phyloP scores from a whole-genome alignment of 1,140 invertebrate species.

The Muscidifurax raptorellus region DNA sequence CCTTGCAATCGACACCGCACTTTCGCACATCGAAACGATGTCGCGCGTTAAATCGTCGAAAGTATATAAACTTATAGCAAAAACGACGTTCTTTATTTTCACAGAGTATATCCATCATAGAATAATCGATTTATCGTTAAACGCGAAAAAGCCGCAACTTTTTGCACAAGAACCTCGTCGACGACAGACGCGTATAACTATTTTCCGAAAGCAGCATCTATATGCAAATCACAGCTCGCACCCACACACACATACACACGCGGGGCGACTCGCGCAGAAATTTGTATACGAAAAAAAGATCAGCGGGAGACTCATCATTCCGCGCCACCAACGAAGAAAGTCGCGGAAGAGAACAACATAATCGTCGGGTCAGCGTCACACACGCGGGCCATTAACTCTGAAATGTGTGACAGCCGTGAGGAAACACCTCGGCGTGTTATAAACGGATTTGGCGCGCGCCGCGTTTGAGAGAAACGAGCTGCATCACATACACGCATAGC shows the following conservation, averaged over 20 bases:
- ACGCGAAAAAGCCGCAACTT: too few species aligned
- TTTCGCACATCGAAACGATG: not conserved
- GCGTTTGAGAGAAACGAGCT: conserved; percentile 1
- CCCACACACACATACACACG: too few species aligned
- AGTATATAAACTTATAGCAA: not conserved
- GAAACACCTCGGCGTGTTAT: conserved; percentile 9
- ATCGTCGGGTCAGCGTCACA: not conserved
- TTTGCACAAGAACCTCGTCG: too few species aligned
- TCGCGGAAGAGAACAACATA: conserved; percentile 1
- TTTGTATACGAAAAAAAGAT: not conserved
- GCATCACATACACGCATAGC: not conserved
- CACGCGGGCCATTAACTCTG: not conserved
- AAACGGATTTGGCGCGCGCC: not conserved
- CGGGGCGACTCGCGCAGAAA: too few species aligned
- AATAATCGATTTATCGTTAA: too few species aligned
- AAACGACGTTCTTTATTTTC: too few species aligned
- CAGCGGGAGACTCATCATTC: not conserved
- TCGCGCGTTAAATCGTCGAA: not conserved
- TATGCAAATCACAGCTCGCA: too few species aligned
- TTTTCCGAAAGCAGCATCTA: too few species aligned
- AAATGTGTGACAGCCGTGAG: conserved; percentile 8
- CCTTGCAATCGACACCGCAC: not conserved
- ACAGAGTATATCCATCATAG: too few species aligned
- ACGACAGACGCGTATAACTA: too few species aligned
- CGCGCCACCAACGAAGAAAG: conserved; percentile 6